Percentiles rank a stretch among this genome's conserved stretches.
phyloP scores from a whole-genome alignment of 64 coral and sea anemone species.

The Porites australiensis region DNA sequence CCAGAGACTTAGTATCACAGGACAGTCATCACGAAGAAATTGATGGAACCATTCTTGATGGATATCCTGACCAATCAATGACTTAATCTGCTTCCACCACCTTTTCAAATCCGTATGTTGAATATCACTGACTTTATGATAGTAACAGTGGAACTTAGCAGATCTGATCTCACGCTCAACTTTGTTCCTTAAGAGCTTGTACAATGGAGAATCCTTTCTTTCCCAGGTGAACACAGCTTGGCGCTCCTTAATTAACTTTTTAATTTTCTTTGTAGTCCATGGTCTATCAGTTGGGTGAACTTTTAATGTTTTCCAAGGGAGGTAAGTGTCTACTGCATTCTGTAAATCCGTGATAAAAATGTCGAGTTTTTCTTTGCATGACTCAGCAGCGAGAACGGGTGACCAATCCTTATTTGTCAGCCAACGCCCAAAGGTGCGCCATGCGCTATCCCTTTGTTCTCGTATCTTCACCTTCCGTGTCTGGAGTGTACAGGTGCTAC shows the following conservation, averaged over 20 bases:
- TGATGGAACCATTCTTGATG: constrained; percentile 53
- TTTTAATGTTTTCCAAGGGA: constrained; percentile 43
- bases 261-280: constrained; percentile 49
- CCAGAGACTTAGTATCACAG: neutral
- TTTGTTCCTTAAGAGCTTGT: constrained; percentile 59
- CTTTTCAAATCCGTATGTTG: constrained; percentile 44
- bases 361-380: constrained; percentile 3
- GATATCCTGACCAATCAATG: constrained; percentile 1
- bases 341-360: constrained; percentile 44
- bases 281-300: constrained; percentile 38
- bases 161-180: constrained; percentile 27
- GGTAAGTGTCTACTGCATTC: constrained; percentile 20
- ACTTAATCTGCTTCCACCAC: constrained; percentile 54
- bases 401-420: too few relatives aligned
- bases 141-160: neutral
- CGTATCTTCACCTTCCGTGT: too few relatives aligned
- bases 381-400: too few relatives aligned
- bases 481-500: too few relatives aligned
- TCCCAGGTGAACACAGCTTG: neutral
- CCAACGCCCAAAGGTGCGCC: too few relatives aligned
- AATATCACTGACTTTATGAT: constrained; percentile 63
- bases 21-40: constrained; percentile 31
- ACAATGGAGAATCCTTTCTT: neutral
- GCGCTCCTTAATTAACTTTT: constrained; percentile 44
- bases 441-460: too few relatives aligned